Conservation (phyloP, 2,888 invertebrate genomes). For the Parthenolecanium corni region DNA sequence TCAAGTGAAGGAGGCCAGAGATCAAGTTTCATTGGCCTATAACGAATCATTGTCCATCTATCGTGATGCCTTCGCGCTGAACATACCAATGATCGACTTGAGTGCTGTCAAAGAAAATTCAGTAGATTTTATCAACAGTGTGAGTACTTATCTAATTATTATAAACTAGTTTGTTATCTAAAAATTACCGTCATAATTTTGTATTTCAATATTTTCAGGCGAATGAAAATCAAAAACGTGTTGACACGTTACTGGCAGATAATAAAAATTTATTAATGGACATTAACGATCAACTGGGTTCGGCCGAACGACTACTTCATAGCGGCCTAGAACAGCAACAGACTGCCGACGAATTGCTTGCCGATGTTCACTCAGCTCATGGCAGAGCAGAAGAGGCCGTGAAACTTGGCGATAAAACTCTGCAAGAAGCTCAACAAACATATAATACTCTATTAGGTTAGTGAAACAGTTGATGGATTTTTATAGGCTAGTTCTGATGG, state of each 20-base stretch:
- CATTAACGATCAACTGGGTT: constrained; percentile 39
- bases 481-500: no score
- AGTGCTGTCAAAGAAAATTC: constrained; percentile 56
- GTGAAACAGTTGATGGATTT: constrained; percentile 13
- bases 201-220: constrained; percentile 36
- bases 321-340: constrained; percentile 58
- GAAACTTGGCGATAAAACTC: constrained; percentile 66
- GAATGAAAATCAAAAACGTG: constrained; percentile 44
- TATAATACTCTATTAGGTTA: constrained; percentile 49
- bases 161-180: no score
- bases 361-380: constrained; percentile 63
- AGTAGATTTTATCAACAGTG: constrained; percentile 54
- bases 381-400: constrained; percentile 73
- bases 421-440: constrained; percentile 68
- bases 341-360: constrained; percentile 63
- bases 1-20: constrained; percentile 58
- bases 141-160: constrained; percentile 39
- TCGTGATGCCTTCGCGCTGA: constrained; percentile 64
- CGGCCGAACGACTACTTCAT: constrained; percentile 39
- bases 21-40: constrained; percentile 60
- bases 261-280: constrained; percentile 39
- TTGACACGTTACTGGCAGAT: constrained; percentile 55
- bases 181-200: no score
- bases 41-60: constrained; percentile 69
- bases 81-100: constrained; percentile 65